A percentile compares a stretch with the other conserved stretches of the same genome.
These are phyloP conservation scores for Dermatemys mawii DNA, from an alignment of 2,113 vertebrate genomes.

Conservation along the genomic window DNA sequence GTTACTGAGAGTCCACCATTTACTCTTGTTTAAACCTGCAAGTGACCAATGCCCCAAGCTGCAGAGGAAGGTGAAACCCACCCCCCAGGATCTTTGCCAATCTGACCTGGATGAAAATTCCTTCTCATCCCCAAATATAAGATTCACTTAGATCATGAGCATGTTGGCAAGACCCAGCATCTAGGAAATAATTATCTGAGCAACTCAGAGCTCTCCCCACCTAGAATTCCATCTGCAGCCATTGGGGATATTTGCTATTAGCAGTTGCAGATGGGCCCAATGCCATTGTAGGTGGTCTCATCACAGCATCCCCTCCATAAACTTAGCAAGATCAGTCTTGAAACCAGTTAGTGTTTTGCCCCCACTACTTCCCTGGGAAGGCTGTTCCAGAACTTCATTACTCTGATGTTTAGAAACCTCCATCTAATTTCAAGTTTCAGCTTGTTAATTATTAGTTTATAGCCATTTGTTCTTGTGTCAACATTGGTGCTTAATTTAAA, in stretches of 20 bases:
- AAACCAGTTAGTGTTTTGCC: not conserved
- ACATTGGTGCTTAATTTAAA: not conserved
- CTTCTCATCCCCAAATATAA: not conserved
- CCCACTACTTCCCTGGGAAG: not conserved
- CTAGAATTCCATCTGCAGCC: not conserved
- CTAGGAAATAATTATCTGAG: not conserved
- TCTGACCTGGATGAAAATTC: not conserved
- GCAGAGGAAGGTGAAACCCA: not conserved
- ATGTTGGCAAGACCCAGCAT: not conserved
- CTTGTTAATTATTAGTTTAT: not conserved
- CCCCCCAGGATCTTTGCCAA: too few relatives aligned
- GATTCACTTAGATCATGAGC: not conserved
- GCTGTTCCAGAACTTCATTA: not conserved
- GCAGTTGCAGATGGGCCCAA: not conserved
- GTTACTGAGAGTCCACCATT: not conserved
- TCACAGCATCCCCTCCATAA: not conserved
- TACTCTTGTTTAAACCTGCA: not conserved
- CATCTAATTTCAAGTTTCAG: not conserved
- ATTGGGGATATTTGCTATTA: not conserved
- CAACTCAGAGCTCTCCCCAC: not conserved
- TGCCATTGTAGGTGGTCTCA: not conserved
- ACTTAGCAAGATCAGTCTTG: not conserved
- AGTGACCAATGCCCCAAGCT: not conserved
- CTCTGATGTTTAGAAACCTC: not conserved
- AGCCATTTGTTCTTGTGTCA: not conserved